These are phyloP conservation scores for Caenorhabditis sp. DNA, from an alignment of 2,888 invertebrate species.

Conservation along the genomic window DNA sequence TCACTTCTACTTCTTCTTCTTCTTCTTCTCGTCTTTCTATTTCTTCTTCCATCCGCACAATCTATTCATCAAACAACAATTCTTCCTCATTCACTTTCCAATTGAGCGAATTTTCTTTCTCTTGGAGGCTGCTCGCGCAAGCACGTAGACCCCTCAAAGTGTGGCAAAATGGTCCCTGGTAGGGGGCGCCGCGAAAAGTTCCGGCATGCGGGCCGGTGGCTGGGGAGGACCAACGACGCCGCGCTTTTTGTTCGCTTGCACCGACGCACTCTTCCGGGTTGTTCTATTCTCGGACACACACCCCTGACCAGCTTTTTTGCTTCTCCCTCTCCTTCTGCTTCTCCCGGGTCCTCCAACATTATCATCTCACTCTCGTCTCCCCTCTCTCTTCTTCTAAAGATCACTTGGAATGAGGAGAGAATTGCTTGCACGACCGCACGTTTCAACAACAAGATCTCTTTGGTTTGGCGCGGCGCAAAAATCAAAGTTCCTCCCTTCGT, in stretches of 20 bases:
- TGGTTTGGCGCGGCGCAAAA: constrained; percentile 16
- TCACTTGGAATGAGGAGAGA: constrained; percentile 20
- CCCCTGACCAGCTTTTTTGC: neutral
- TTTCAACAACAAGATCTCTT: constrained; percentile 44
- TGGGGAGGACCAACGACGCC: neutral
- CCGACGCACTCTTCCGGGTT: constrained; percentile 45
- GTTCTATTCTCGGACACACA: constrained; percentile 44
- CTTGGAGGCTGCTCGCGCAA: neutral
- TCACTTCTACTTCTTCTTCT: neutral
- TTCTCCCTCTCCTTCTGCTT: neutral
- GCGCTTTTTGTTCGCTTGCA: constrained; percentile 49
- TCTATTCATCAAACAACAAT: constrained; percentile 35
- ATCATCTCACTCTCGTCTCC: constrained; percentile 38
- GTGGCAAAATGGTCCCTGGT: constrained; percentile 19
- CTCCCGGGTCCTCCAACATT: constrained; percentile 16
- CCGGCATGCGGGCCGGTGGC: neutral
- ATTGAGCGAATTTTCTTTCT: constrained; percentile 29
- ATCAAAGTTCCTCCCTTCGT: constrained; percentile 41
- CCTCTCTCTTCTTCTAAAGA: constrained; percentile 32
- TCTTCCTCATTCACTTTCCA: constrained; percentile 44
- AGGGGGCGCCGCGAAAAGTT: constrained; percentile 1
- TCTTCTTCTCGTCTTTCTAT: neutral
- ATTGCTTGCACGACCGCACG: constrained; percentile 48
- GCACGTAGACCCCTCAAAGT: constrained; percentile 36
- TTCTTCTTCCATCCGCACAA: neutral